Conservation (phyloP, 2,888 invertebrate species). For the Rapana venosa region DNA sequence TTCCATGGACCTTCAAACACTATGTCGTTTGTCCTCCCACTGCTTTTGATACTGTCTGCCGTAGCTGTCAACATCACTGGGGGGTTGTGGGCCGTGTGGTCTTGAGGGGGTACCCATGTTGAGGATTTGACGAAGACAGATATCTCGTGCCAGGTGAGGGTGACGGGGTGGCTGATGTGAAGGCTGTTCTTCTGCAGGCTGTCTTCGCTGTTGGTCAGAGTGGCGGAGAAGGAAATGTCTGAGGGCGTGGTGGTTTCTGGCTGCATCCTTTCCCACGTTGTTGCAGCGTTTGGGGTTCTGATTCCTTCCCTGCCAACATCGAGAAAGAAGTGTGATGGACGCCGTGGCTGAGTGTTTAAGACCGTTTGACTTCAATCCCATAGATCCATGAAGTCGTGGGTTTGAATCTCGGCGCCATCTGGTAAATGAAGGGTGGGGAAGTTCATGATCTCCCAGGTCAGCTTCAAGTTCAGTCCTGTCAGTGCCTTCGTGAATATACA, state of each 20-base stretch:
- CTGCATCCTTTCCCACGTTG: background rate
- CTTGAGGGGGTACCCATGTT: background rate
- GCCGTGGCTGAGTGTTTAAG: too few relatives aligned
- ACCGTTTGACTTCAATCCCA: too few relatives aligned
- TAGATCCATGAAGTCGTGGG: too few relatives aligned
- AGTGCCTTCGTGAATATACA: too few relatives aligned
- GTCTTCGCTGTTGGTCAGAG: background rate
- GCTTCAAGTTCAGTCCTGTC: too few relatives aligned
- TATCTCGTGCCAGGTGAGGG: slow-evolving; percentile 41
- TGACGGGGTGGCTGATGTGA: slow-evolving; percentile 16
- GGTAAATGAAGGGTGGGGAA: too few relatives aligned
- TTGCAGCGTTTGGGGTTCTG: background rate
- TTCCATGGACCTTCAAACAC: background rate
- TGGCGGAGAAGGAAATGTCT: background rate
- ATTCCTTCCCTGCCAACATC: background rate
- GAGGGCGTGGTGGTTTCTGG: background rate
- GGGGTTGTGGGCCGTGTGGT: background rate
- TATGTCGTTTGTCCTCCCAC: background rate
- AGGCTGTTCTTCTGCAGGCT: background rate
- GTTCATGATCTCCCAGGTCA: too few relatives aligned
- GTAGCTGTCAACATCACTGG: background rate
- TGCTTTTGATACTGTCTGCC: background rate
- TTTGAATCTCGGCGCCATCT: too few relatives aligned
- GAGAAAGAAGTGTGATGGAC: background rate
- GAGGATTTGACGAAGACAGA: slow-evolving; percentile 16